Evolutionary conservation across 2,113 vertebrate species (phyloP).

Genomic region (Zingel zingel): DNA sequence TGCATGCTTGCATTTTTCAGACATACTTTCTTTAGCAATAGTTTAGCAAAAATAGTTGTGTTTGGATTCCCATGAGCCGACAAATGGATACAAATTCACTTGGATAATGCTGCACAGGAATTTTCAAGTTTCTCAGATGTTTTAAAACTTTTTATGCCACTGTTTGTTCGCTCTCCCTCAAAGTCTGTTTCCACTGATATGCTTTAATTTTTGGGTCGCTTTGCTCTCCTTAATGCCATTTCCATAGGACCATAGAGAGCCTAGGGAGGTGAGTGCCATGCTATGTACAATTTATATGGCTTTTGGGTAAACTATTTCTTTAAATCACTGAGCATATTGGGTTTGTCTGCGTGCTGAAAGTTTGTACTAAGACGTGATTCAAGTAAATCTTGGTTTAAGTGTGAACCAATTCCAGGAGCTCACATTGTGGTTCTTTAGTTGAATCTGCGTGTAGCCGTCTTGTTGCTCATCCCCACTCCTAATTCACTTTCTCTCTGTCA

Average conservation of each 20-base stretch:
- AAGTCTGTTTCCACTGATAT: too few relatives aligned
- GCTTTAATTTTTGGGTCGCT: not conserved
- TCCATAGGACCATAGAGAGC: not conserved
- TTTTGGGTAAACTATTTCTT: not conserved
- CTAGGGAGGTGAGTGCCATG: not conserved
- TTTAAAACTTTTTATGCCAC: too few relatives aligned
- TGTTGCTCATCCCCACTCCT: constrained; percentile 28
- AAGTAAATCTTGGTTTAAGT: not conserved
- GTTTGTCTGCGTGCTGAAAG: not conserved
- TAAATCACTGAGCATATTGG: not conserved
- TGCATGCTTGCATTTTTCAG: too few relatives aligned
- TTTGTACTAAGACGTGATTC: not conserved
- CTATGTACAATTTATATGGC: not conserved
- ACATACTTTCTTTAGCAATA: too few relatives aligned
- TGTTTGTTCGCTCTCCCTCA: too few relatives aligned
- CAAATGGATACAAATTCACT: too few relatives aligned
- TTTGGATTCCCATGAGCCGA: too few relatives aligned
- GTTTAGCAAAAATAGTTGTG: too few relatives aligned
- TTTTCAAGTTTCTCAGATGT: too few relatives aligned
- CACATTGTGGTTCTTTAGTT: constrained; percentile 14
- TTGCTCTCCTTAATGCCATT: not conserved
- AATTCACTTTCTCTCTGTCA: constrained; percentile 33
- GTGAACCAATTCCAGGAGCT: not conserved
- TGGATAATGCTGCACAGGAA: too few relatives aligned
- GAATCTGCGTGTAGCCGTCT: constrained; percentile 5